Percentiles rank a stretch among this genome's conserved stretches.
Conservation (phyloP, 2,888 invertebrate genomes). For the Meloe dianella region DNA sequence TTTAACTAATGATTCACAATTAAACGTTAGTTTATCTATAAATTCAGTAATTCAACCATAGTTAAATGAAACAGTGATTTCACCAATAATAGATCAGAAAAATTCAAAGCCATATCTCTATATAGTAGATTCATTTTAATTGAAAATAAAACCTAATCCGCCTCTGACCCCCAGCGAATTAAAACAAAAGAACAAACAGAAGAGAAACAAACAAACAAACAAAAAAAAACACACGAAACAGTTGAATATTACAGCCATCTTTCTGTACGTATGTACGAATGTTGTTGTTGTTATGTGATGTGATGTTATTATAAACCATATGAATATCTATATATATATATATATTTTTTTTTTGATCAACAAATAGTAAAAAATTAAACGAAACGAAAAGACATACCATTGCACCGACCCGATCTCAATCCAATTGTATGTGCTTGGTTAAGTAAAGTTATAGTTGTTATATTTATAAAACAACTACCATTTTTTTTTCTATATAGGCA, state of each 20-base stretch:
- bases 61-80: too few relatives aligned
- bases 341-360: neutral
- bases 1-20: too few relatives aligned
- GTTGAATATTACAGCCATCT: constrained; percentile 7
- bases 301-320: neutral
- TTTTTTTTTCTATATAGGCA: neutral
- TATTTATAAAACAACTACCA: too few relatives aligned
- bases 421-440: neutral
- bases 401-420: constrained; percentile 2
- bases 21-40: too few relatives aligned
- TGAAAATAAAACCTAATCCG: neutral
- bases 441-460: too few relatives aligned
- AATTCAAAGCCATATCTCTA: too few relatives aligned
- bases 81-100: too few relatives aligned
- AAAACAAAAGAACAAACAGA: neutral
- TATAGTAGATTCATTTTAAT: too few relatives aligned
- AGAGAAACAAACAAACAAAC: too few relatives aligned
- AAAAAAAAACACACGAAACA: too few relatives aligned
- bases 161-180: neutral
- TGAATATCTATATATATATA: too few relatives aligned
- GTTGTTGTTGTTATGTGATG: neutral
- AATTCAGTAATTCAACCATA: too few relatives aligned
- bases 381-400: neutral
- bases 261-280: neutral
- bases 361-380: neutral